These are phyloP conservation scores for Phataginus tetradactyla DNA, from an alignment of 2,797 vertebrate genomes.

Conservation along the genomic window DNA sequence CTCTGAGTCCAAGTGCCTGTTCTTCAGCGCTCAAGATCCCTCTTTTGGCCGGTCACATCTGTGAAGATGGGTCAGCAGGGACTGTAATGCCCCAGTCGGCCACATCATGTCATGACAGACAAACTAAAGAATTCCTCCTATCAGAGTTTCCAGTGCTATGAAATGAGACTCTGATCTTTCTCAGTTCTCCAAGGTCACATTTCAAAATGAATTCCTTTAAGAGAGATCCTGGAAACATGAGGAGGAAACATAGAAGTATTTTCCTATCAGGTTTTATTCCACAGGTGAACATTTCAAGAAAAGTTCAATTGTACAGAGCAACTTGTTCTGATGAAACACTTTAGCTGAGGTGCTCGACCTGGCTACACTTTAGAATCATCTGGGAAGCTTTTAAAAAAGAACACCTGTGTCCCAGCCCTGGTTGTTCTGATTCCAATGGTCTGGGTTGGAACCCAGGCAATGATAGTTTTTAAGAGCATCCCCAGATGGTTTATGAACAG, in stretches of 20 bases:
- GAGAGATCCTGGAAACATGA: neutral
- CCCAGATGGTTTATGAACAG: neutral
- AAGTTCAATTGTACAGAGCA: neutral
- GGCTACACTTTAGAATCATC: neutral
- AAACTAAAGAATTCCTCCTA: neutral
- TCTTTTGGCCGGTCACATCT: neutral
- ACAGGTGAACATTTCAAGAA: neutral
- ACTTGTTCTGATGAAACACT: neutral
- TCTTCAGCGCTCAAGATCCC: neutral
- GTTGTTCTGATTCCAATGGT: neutral
- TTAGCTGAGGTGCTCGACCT: neutral
- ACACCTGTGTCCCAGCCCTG: neutral
- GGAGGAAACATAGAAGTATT: neutral
- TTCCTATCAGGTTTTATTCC: neutral
- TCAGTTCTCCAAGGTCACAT: neutral
- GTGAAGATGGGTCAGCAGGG: neutral
- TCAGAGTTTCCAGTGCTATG: neutral
- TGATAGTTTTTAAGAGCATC: neutral
- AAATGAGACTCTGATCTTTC: neutral
- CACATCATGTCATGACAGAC: neutral
- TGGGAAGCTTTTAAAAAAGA: neutral
- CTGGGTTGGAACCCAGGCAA: neutral
- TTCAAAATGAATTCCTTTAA: constrained; percentile 37
- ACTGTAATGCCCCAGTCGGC: neutral
- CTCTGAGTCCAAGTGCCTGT: neutral